Percentiles rank a stretch among this genome's conserved stretches.
Conservation (phyloP, 1,140 invertebrate species). For the honey bee (Apis mellifera) region DNA sequence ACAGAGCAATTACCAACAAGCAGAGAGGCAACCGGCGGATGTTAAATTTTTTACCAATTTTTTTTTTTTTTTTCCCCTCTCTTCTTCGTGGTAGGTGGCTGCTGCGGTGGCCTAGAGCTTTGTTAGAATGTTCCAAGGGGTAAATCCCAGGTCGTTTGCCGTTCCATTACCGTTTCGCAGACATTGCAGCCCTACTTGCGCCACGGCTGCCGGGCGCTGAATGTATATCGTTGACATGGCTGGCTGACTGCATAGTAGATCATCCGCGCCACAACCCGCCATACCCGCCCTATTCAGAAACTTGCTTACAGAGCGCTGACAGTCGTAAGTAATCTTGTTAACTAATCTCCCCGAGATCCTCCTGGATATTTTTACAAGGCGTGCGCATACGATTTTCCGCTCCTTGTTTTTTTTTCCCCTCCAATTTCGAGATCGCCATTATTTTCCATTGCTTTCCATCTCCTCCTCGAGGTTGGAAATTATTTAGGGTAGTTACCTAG, state of each 20-base stretch:
- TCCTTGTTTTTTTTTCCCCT: too few species aligned
- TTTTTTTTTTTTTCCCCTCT: background rate
- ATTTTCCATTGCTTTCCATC: too few species aligned
- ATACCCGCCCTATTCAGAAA: constrained; percentile 36
- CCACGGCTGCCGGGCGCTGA: background rate
- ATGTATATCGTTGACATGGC: constrained; percentile 38
- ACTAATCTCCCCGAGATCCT: constrained; percentile 31
- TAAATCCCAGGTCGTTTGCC: constrained; percentile 45
- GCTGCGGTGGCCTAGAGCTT: background rate
- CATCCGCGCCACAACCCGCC: constrained; percentile 13
- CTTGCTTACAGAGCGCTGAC: constrained; percentile 40
- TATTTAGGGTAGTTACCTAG: too few species aligned
- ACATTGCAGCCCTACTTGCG: constrained; percentile 30
- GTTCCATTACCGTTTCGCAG: constrained; percentile 48
- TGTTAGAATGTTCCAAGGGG: constrained; percentile 18
- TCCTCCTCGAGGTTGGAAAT: too few species aligned
- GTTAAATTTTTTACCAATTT: constrained; percentile 24
- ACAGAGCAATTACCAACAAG: constrained; percentile 10
- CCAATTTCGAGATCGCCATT: too few species aligned
- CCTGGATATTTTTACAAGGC: background rate
- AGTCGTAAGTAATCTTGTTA: constrained; percentile 41
- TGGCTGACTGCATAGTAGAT: constrained; percentile 39
- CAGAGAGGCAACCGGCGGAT: too few species aligned
- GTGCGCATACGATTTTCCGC: too few species aligned
- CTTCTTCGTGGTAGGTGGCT: too few species aligned